These are phyloP conservation scores for Drosophila serrata DNA, from an alignment of 1,140 invertebrate species.

Conservation along the genomic window DNA sequence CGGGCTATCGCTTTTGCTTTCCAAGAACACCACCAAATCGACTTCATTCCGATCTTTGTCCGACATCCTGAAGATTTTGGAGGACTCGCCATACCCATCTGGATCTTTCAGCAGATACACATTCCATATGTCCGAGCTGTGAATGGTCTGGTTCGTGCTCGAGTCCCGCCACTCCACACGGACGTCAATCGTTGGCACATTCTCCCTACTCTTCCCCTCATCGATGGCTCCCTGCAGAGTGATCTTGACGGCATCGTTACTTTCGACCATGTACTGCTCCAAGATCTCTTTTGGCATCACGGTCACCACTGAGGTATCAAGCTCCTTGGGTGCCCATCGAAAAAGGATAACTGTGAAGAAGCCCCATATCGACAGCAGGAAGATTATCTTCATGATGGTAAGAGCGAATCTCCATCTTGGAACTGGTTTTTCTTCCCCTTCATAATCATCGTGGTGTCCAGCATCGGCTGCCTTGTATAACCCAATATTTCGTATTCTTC, in stretches of 20 bases:
- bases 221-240: constrained; percentile 5
- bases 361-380: background rate
- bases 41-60: accelerated
- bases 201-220: too few species aligned
- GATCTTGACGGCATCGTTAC: background rate
- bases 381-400: background rate
- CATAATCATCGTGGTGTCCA: background rate
- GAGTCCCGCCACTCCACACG: background rate
- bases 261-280: too few species aligned
- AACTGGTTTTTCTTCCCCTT: background rate
- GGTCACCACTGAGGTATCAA: background rate
- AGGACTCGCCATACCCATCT: accelerated
- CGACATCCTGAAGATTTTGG: background rate
- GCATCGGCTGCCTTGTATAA: background rate
- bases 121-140: background rate
- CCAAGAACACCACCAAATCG: background rate
- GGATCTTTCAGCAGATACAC: background rate
- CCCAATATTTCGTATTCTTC: background rate
- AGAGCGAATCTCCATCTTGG: background rate
- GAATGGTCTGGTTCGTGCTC: background rate
- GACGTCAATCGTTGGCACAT: background rate
- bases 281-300: background rate
- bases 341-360: background rate
- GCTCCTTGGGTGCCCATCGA: too few species aligned
- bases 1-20: background rate